Evolutionary conservation across 2,797 vertebrate species (phyloP).

Genomic region (Aphelocoma californica): DNA sequence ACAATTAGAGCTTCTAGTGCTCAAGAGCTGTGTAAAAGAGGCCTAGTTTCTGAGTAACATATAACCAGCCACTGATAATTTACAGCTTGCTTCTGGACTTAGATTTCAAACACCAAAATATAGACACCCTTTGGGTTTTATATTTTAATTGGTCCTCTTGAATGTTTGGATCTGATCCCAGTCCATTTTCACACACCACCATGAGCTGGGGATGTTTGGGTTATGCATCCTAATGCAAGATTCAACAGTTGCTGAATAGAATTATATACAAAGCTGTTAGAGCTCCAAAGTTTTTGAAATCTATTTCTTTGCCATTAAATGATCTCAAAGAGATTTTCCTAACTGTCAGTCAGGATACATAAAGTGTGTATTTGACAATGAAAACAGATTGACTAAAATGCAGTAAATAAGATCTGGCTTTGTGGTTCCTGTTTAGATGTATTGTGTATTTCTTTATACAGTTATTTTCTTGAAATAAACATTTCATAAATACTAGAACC

Average conservation of each 20-base stretch:
- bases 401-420: neutral
- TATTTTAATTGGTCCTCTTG: neutral
- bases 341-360: neutral
- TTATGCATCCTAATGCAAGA: neutral
- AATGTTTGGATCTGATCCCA: slow-evolving; percentile 8
- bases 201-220: slow-evolving; percentile 2
- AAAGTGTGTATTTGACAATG: neutral
- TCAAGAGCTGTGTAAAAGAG: neutral
- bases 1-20: neutral
- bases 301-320: neutral
- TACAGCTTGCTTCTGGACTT: neutral
- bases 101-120: neutral
- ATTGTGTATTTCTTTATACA: neutral
- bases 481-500: neutral
- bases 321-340: neutral
- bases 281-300: neutral
- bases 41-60: neutral
- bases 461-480: neutral
- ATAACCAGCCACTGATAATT: neutral
- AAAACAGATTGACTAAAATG: neutral
- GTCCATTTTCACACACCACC: slow-evolving; percentile 15
- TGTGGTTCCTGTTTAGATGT: neutral
- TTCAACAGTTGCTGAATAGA: neutral
- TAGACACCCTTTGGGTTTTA: neutral
- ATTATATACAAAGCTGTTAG: neutral